These are phyloP conservation scores for Brevimyrus niger DNA, from an alignment of 2,113 vertebrate species.

Conservation along the genomic window DNA sequence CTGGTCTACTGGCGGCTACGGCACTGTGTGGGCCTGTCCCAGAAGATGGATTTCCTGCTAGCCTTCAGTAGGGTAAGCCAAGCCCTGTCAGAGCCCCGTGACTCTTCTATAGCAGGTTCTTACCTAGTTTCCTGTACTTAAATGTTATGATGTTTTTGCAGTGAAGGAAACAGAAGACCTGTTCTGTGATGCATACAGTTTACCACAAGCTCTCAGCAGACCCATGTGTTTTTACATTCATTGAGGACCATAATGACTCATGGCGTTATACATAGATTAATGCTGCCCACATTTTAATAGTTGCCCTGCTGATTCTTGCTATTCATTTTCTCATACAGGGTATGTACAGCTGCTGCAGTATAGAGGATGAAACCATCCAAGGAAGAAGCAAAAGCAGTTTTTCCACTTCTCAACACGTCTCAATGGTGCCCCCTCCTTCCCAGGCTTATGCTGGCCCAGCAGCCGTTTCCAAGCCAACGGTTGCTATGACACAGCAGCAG, in stretches of 20 bases:
- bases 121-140: not conserved
- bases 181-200: not conserved
- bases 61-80: constrained; percentile 75
- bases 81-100: not conserved
- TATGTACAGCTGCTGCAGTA: constrained; percentile 87
- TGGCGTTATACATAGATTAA: not conserved
- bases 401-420: constrained; percentile 58
- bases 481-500: constrained; percentile 58
- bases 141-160: not conserved
- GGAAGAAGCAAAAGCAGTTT: constrained; percentile 50
- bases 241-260: not conserved
- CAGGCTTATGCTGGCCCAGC: constrained; percentile 59
- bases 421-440: constrained; percentile 45
- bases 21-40: constrained; percentile 68
- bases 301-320: constrained; percentile 1
- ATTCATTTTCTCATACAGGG: constrained; percentile 60
- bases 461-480: constrained; percentile 56
- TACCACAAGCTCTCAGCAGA: not conserved
- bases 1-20: constrained; percentile 80
- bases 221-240: not conserved
- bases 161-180: not conserved
- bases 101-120: not conserved
- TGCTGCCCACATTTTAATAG: not conserved
- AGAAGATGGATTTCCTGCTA: constrained; percentile 75
- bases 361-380: constrained; percentile 66